These are phyloP conservation scores for Xestia ashworthii DNA, from an alignment of 2,888 invertebrate species.

Conservation along the genomic window DNA sequence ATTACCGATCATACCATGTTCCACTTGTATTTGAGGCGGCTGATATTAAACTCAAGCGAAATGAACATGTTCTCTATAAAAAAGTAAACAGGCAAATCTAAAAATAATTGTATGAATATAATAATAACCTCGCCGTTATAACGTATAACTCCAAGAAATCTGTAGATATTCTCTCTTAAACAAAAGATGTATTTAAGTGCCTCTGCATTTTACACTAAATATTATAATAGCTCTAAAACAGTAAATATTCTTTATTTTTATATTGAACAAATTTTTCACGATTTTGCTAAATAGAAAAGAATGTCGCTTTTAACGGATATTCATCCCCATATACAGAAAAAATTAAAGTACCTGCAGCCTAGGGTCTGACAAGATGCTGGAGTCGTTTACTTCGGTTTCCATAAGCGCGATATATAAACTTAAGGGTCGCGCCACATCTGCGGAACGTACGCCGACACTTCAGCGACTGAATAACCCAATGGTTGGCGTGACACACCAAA, in stretches of 20 bases:
- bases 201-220: constrained; percentile 47
- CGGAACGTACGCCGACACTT: too few relatives aligned
- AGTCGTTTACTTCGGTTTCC: constrained; percentile 3
- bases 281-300: constrained; percentile 20
- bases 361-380: background rate
- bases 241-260: constrained; percentile 44
- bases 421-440: too few relatives aligned
- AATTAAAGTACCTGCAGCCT: constrained; percentile 2
- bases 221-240: constrained; percentile 20
- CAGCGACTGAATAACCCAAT: too few relatives aligned
- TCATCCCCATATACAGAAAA: constrained; percentile 5
- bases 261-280: constrained; percentile 27
- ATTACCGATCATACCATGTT: background rate
- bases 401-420: background rate
- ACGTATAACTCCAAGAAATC: constrained; percentile 16
- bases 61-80: background rate
- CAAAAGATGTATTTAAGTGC: constrained; percentile 39
- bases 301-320: constrained; percentile 10
- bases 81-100: background rate
- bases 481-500: too few relatives aligned
- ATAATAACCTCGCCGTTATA: background rate
- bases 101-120: background rate
- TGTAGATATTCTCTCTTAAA: constrained; percentile 9
- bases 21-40: constrained; percentile 1
- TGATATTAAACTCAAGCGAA: constrained; percentile 9